phyloP scores from a whole-genome alignment of 2,113 vertebrate genomes.

The Lasiurus cinereus region DNA sequence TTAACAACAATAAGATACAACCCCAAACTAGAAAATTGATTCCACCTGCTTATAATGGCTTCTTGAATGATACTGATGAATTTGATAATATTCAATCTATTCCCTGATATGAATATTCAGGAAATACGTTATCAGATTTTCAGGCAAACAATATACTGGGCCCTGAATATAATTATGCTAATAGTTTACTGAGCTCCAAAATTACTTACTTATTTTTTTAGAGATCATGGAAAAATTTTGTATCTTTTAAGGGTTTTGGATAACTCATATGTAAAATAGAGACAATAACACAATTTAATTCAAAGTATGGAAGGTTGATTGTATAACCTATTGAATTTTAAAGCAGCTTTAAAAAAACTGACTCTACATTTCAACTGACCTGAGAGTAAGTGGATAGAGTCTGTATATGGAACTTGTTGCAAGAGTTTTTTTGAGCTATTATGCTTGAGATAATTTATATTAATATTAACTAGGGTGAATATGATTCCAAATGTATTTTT shows the following conservation, averaged over 20 bases:
- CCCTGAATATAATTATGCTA: not conserved
- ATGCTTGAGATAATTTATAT: not conserved
- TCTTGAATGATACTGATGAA: not conserved
- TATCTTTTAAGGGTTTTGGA: not conserved
- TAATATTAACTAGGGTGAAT: not conserved
- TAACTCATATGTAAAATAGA: not conserved
- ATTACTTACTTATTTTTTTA: not conserved
- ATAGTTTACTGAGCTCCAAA: not conserved
- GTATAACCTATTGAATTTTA: slow-evolving; percentile 4
- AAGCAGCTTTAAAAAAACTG: slow-evolving; percentile 17
- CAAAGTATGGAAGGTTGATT: not conserved
- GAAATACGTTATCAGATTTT: not conserved
- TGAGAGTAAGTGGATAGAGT: not conserved
- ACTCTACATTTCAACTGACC: not conserved
- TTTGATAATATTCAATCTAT: not conserved
- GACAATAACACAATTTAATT: not conserved
- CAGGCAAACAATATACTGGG: not conserved
- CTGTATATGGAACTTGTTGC: not conserved
- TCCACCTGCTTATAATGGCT: not conserved
- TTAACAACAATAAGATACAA: not conserved
- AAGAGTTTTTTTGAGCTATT: not conserved
- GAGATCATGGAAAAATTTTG: not conserved
- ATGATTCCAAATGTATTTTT: not conserved
- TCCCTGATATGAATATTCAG: slow-evolving; percentile 24
- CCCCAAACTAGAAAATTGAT: not conserved